Conservation (phyloP, 2,113 vertebrate genomes). For the Capreolus pygargus region DNA sequence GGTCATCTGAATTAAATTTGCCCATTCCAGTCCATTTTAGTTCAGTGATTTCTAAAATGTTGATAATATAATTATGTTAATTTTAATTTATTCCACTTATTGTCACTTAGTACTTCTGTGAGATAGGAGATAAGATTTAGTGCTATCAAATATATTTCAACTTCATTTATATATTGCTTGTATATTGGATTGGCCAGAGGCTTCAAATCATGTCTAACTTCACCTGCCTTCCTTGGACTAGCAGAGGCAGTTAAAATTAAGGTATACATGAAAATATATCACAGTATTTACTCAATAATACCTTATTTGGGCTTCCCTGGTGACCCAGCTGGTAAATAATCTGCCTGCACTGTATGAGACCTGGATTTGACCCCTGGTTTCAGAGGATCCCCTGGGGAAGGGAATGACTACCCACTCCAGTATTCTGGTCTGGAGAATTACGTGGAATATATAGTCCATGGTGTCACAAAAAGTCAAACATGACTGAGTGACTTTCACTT, state of each 20-base stretch:
- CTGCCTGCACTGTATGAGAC: too few species aligned
- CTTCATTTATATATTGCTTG: neutral
- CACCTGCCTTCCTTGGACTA: neutral
- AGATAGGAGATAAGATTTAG: neutral
- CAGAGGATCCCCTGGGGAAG: too few species aligned
- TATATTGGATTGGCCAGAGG: neutral
- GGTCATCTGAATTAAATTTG: too few species aligned
- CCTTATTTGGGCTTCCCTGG: neutral
- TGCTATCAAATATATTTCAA: neutral
- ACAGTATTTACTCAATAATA: neutral
- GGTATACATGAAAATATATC: neutral
- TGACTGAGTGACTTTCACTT: too few species aligned
- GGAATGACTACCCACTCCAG: too few species aligned
- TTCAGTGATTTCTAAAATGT: too few species aligned
- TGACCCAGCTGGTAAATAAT: too few species aligned
- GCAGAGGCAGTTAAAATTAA: neutral
- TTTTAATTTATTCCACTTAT: neutral
- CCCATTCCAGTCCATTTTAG: too few species aligned
- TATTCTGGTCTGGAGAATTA: too few species aligned
- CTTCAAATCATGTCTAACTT: neutral
- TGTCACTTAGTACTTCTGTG: neutral
- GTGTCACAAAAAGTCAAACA: too few species aligned
- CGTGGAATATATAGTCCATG: too few species aligned
- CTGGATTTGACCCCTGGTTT: too few species aligned
- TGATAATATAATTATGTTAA: neutral